Base-by-base conservation (phyloP, 1,140 invertebrate species). In the Charaxes varanes region DNA sequence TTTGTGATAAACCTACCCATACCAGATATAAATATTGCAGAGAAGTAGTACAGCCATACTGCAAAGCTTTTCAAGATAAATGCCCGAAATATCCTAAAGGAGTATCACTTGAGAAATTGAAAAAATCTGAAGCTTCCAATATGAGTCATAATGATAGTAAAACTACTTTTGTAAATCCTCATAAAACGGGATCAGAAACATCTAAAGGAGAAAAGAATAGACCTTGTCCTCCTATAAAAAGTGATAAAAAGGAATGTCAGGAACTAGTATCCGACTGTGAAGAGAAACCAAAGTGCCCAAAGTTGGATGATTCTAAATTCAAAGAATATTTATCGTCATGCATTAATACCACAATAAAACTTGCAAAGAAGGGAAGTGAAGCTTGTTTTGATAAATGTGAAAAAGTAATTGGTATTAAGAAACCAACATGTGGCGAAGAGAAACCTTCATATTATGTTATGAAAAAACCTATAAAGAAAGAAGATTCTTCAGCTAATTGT, bases 11-110 rank as follows among this genome's bases (percentile, higher is more conserved):
- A 43, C 31, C 16, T 12, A 24, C 22, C 14, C 38, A 51, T 11
- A 59, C 53, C 19, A 53, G 31, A 44, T 53, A 56, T n/a, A 56
- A 22, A 24, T 71, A 63, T 24, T 64, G 63, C 13, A 62, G 44
- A 31, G 65, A 72, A 53, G 49, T 69, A 2, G 56, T 58, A 26
- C 48, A 49, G 16, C 64, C 64, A 2, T 61, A 51, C 31, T 32
- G 56, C 11, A 55, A 65, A 40, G 11, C 32, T 6, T 40, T 43
- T 19, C 43, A 45, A 4, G 22, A 43, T 18, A 41, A 43, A 6
- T 59, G 62, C 10, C 26, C 32, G 13, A 32, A 10, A 0, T 31
- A 40, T 19, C 15, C 21, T 3, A 38, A 23, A 22, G 17, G 0
- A 24, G 42, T 14, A 8, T 7, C 13, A 31, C 18, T 31, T 31